Conservation (phyloP, 2,113 vertebrate species). For the Ptyas mucosa region DNA sequence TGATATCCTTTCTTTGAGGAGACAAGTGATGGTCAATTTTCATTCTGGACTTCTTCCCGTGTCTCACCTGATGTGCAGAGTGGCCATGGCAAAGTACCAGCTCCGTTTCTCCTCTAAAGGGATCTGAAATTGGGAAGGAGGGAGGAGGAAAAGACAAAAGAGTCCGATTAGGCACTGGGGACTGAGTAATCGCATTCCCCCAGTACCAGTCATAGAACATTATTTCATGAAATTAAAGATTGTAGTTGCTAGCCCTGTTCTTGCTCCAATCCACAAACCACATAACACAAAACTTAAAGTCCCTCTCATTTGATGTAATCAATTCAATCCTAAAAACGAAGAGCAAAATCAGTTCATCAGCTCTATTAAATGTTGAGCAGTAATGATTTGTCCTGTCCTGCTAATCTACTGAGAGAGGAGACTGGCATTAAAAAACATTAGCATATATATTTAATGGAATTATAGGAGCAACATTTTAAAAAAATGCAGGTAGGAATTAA, state of each 20-base stretch:
- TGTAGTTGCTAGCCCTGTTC: not conserved
- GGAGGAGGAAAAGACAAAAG: not conserved
- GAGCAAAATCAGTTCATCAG: not conserved
- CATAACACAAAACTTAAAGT: not conserved
- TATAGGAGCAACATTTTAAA: no score
- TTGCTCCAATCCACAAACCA: not conserved
- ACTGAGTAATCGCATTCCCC: not conserved
- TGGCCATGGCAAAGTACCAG: conserved; percentile 90
- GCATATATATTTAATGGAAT: not conserved
- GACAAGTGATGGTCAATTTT: not conserved
- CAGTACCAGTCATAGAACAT: not conserved
- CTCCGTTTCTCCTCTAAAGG: conserved; percentile 78
- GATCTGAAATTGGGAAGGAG: conserved; percentile 67
- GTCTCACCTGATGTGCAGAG: conserved; percentile 80
- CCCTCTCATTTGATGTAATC: not conserved
- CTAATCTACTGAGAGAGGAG: not conserved
- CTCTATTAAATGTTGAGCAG: not conserved
- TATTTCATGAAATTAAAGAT: not conserved
- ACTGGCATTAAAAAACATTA: not conserved
- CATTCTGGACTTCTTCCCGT: not conserved
- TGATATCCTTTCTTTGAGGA: not conserved
- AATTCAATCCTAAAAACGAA: not conserved
- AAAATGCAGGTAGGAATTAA: not conserved
- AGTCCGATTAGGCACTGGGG: not conserved
- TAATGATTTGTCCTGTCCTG: not conserved